These are phyloP conservation scores for Phodopus roborovskii DNA, from an alignment of 2,113 vertebrate genomes.

Conservation along the genomic window DNA sequence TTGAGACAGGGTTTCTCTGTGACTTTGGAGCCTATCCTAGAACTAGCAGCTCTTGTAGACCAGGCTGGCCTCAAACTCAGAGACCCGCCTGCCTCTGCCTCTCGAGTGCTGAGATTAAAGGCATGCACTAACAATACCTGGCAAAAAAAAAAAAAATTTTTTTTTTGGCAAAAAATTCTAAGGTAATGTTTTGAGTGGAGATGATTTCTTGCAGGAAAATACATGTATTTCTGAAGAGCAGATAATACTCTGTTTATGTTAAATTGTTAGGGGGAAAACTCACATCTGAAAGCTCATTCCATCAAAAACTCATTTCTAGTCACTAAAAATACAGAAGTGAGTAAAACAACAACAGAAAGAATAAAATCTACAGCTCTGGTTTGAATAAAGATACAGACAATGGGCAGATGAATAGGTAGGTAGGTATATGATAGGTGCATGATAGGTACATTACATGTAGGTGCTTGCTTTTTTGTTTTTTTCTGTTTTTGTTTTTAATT, in stretches of 20 bases:
- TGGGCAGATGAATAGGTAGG: neutral
- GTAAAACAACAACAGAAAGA: neutral
- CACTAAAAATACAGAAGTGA: neutral
- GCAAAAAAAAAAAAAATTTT: too few relatives aligned
- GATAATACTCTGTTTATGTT: conserved; percentile 43
- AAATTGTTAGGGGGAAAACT: conserved; percentile 19
- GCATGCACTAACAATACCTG: too few relatives aligned
- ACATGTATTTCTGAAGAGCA: neutral
- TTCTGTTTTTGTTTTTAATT: too few relatives aligned
- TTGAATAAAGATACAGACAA: neutral
- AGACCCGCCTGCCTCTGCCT: too few relatives aligned
- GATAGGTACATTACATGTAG: neutral
- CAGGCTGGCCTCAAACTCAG: too few relatives aligned
- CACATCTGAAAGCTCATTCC: neutral
- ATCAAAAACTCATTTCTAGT: neutral
- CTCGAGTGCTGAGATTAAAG: too few relatives aligned
- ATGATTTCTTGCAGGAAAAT: conserved; percentile 51
- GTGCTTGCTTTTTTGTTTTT: neutral
- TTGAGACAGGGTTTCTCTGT: too few relatives aligned
- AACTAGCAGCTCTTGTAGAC: too few relatives aligned
- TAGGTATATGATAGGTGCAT: too few relatives aligned
- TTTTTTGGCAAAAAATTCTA: neutral
- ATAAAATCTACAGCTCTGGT: neutral
- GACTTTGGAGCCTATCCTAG: too few relatives aligned
- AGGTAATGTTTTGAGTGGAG: conserved; percentile 63